Evolutionary conservation across 1,140 invertebrate genomes (phyloP), one percentile per base, ranked within the genome.

Genomic region (Bombus sylvicola): DNA sequence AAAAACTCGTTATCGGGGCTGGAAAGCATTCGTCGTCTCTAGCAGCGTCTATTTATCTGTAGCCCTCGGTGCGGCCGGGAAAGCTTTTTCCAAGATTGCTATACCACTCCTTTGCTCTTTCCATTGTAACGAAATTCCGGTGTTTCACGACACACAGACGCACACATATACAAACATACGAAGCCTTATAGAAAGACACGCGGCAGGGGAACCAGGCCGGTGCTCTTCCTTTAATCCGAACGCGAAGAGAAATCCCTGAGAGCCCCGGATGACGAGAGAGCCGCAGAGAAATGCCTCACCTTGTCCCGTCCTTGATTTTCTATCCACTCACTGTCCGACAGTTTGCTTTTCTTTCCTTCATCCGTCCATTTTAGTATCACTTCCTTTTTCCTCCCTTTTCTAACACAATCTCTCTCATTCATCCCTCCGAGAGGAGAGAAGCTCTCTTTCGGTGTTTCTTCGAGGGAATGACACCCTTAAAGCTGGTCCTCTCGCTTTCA

Each of bases 81-180:
- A 89, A 71, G 76, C 81, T 89, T 69, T 89, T 41, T 37, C 47
- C 64, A 83, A 90, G 90, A 90, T 90, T 90, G 82, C 86, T 88
- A 83, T 82, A 75, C 75, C 39, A 53, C 64, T 85, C 66, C 71
- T 62, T 80, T 64, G 64, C 78, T 90, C 79, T 85, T 82, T 78
- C 85, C 85, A 80, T 79, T 74, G 69, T 57, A 80, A 73, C 59
- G 71, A 83, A 90, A 88, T 88, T 90, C 74, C 82, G 43, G 39
- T 73, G 86, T 89, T 86, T 79, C 59, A 68, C 81, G 31, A 69
- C 47, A 73, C 69, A 83, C 62, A 79, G 66, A 25, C 8, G 9
- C 2, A 25, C 2, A 34, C n/a, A 37, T 12, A 37, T 6, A 15
- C 3, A 12, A 1, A 31, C 5, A 39, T 5, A 15, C 3, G 3